Conservation (phyloP, 2,888 invertebrate species). For the Chymomyza amoena region DNA sequence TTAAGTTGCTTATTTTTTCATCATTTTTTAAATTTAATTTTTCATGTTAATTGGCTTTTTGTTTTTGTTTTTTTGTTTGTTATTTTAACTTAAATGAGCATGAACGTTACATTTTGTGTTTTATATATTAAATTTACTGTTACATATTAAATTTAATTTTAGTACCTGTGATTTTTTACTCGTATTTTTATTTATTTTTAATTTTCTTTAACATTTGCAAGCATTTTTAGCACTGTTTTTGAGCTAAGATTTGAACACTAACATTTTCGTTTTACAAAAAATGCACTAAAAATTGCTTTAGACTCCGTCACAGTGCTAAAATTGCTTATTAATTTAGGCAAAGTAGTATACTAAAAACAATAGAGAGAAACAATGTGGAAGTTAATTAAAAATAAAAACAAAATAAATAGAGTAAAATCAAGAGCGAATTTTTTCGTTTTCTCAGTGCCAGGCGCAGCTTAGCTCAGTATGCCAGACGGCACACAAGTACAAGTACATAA, state of each 20-base stretch:
- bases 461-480: conserved; percentile 14
- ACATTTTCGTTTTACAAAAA: conserved; percentile 59
- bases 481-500: conserved; percentile 1
- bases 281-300: conserved; percentile 64
- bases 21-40: conserved; percentile 16
- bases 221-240: conserved; percentile 61
- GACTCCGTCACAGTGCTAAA: conserved; percentile 54
- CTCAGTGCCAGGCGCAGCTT: not conserved
- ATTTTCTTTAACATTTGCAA: conserved; percentile 28
- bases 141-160: conserved; percentile 17
- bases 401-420: not conserved
- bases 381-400: conserved; percentile 4
- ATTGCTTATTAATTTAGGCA: conserved; percentile 24
- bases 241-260: conserved; percentile 70
- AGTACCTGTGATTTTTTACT: conserved; percentile 27
- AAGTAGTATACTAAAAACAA: conserved; percentile 16
- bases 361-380: conserved; percentile 22
- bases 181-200: conserved; percentile 18
- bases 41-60: conserved; percentile 34
- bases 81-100: conserved; percentile 59
- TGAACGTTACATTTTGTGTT: conserved; percentile 37
- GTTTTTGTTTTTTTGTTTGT: conserved; percentile 30
- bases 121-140: not conserved
- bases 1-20: conserved; percentile 29
- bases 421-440: not conserved